Base-by-base conservation (phyloP, 64 coral and sea anemone species). In the Stichodactyla mertensii region DNA sequence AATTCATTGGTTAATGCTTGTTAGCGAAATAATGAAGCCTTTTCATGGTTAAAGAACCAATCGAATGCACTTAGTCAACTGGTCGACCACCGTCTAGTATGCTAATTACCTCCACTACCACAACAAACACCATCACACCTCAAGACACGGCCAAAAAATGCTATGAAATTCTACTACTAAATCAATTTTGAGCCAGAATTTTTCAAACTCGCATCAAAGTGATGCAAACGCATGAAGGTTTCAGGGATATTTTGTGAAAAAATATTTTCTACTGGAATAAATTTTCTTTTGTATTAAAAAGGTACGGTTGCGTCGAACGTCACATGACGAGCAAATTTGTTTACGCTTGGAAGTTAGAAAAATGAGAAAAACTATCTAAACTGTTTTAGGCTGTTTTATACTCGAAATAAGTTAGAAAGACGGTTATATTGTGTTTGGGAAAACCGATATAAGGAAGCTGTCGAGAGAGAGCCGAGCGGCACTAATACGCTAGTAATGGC, bases 21-120 rank as follows among this genome's bases (percentile, higher is more conserved):
- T 74, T 74, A n/a, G 26, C 27, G 24, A 74, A 74, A 74, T 74
- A 26, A 74, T 74, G 7, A 74, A 12, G 69, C 24, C 24, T 23
- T 74, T 74, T 74, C 20, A 74, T 74, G 69, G 69, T 27, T 74
- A 74, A 74, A 74, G 69, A 31, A 74, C 69, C 69, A 74, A 74
- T 74, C 69, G 22, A 74, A 74, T 9, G 69, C 7, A 70, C 9
- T 70, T 70, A 10, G 66, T 26, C 24, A 31, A 27, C 7, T 74
- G 10, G 26, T 23, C 62, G 61, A 64, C 12, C 61, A 20, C 22
- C 23, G 69, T 74, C 69, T 74, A 74, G 69, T 74, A 74, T 74
- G 69, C 24, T 28, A 74, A 74, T 74, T n/a, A 66, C 62, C 23
- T 9, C 56, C 5, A 74, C 7, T 10, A 74, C 69, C 69, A 74